Percentiles rank a stretch among this genome's conserved stretches.
phyloP scores from a whole-genome alignment of 2,888 invertebrate genomes.

The Blastobasis adustella region DNA sequence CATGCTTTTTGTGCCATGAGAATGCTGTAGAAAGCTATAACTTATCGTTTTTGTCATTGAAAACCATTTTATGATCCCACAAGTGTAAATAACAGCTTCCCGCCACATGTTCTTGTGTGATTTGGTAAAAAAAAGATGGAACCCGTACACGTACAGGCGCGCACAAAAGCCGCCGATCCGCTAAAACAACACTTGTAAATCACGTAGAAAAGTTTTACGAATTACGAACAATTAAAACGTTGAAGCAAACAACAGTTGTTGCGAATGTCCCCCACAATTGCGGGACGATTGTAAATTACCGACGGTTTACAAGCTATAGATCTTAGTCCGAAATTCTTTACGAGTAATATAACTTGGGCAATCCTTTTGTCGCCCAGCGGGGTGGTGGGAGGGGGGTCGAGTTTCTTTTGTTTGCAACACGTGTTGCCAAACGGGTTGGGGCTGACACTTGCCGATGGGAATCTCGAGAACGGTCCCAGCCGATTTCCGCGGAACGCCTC shows the following conservation, averaged over 20 bases:
- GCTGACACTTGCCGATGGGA: conserved; percentile 58
- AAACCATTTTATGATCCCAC: conserved; percentile 40
- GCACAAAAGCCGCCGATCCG: conserved; percentile 40
- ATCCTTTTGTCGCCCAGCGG: conserved; percentile 63
- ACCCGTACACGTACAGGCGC: conserved; percentile 24
- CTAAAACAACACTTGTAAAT: conserved; percentile 64
- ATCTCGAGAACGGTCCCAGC: conserved; percentile 43
- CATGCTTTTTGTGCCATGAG: no score
- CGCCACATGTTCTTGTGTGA: conserved; percentile 8
- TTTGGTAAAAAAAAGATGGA: conserved; percentile 2
- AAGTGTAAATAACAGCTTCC: conserved; percentile 44
- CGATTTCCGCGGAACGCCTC: conserved; percentile 46
- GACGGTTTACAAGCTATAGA: conserved; percentile 67
- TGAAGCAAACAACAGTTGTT: conserved; percentile 71
- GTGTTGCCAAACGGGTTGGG: conserved; percentile 71
- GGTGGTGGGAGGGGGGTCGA: conserved; percentile 45
- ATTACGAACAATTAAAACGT: conserved; percentile 73
- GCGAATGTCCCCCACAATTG: conserved; percentile 68
- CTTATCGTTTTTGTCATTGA: conserved; percentile 35
- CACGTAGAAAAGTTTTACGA: conserved; percentile 64
- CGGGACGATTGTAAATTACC: conserved; percentile 68
- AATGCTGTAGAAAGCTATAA: no score
- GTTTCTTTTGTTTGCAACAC: conserved; percentile 72
- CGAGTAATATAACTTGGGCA: conserved; percentile 70
- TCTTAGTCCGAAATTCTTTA: conserved; percentile 72